phyloP scores from a whole-genome alignment of 2,888 invertebrate species.

The Aromia moschata region DNA sequence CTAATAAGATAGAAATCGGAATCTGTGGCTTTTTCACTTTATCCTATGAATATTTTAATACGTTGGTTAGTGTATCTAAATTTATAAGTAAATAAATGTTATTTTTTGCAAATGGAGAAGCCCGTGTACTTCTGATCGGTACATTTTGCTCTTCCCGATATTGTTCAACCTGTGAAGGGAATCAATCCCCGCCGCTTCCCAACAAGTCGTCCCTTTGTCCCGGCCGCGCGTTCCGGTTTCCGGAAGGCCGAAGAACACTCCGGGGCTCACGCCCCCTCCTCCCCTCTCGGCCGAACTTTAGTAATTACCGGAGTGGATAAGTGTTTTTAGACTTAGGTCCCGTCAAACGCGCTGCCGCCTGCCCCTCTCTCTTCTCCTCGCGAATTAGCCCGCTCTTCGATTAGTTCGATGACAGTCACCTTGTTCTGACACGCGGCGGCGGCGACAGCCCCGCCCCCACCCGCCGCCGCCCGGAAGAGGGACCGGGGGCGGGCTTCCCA shows the following conservation, averaged over 20 bases:
- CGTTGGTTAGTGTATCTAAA: too few relatives aligned
- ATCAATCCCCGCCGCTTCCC: too few relatives aligned
- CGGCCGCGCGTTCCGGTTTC: conserved; percentile 11
- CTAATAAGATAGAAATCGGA: too few relatives aligned
- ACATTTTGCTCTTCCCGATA: too few relatives aligned
- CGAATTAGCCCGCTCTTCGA: conserved; percentile 25
- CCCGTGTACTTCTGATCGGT: too few relatives aligned
- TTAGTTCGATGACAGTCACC: conserved; percentile 26
- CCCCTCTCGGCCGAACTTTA: conserved; percentile 21
- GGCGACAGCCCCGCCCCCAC: neutral
- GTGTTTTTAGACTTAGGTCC: conserved; percentile 27
- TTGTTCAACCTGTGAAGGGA: too few relatives aligned
- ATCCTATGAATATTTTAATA: too few relatives aligned
- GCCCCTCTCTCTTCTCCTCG: too few relatives aligned
- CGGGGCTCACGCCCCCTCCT: conserved; percentile 1
- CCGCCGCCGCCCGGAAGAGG: neutral
- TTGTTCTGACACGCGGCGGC: conserved; percentile 8
- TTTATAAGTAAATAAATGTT: too few relatives aligned
- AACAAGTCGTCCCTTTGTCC: too few relatives aligned
- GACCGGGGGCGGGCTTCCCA: neutral
- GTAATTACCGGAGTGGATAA: conserved; percentile 24
- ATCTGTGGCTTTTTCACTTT: too few relatives aligned
- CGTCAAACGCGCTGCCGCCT: conserved; percentile 22
- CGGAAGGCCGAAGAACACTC: conserved; percentile 24
- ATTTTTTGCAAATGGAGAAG: too few relatives aligned